phyloP scores from a whole-genome alignment of 2,888 invertebrate genomes.

The Athetis lepigone region DNA sequence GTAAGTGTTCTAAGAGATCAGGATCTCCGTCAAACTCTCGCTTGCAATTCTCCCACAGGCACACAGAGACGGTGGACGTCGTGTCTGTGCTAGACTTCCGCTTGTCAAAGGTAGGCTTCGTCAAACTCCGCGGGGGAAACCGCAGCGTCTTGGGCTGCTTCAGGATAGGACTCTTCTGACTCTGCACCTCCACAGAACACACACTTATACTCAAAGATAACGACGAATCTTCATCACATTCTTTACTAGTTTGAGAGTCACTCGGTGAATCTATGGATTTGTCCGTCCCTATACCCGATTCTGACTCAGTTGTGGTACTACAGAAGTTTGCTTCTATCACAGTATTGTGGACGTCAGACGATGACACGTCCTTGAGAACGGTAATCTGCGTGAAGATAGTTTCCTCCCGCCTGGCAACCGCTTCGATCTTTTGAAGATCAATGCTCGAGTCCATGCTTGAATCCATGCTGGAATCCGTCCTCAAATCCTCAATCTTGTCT shows the following conservation, averaged over 20 bases:
- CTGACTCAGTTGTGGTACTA: slow-evolving; percentile 84
- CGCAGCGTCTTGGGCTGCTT: slow-evolving; percentile 95
- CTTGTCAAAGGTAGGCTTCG: slow-evolving; percentile 77
- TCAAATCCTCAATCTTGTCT: slow-evolving; percentile 40
- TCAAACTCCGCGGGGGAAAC: slow-evolving; percentile 92
- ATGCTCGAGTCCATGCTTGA: slow-evolving; percentile 67
- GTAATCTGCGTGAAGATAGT: slow-evolving; percentile 87
- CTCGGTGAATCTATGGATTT: slow-evolving; percentile 88
- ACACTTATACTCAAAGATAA: slow-evolving; percentile 85
- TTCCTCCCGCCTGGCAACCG: slow-evolving; percentile 83
- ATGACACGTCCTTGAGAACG: slow-evolving; percentile 83
- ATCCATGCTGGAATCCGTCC: slow-evolving; percentile 62
- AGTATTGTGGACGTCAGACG: slow-evolving; percentile 85
- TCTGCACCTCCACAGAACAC: slow-evolving; percentile 81
- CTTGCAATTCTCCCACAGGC: slow-evolving; percentile 96
- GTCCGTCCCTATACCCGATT: slow-evolving; percentile 87
- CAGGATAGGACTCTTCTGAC: slow-evolving; percentile 93
- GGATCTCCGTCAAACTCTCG: slow-evolving; percentile 94
- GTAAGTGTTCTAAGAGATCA: slow-evolving; percentile 96
- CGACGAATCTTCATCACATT: slow-evolving; percentile 87
- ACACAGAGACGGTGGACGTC: slow-evolving; percentile 90
- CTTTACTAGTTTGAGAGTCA: slow-evolving; percentile 86
- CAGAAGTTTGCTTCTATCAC: slow-evolving; percentile 86
- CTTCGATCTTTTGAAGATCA: slow-evolving; percentile 79
- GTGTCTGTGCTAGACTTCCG: slow-evolving; percentile 85